phyloP scores from a whole-genome alignment of 2,888 invertebrate genomes.

The Drosophila gaucha region DNA sequence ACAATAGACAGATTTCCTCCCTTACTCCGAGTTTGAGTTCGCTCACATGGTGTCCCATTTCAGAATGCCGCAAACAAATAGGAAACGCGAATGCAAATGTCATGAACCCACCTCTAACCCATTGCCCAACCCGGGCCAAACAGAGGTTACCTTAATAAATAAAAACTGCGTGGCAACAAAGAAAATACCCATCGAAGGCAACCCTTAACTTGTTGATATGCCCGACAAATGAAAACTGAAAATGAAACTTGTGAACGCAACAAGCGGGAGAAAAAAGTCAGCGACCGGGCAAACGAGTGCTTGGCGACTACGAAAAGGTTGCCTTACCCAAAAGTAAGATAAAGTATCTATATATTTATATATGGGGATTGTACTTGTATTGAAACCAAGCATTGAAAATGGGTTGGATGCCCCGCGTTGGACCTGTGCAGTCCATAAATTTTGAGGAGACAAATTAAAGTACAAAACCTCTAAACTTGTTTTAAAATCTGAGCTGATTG shows the following conservation, averaged over 20 bases:
- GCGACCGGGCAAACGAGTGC: conserved; percentile 25
- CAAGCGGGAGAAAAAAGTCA: conserved; percentile 27
- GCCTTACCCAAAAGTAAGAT: conserved; percentile 29
- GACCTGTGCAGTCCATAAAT: conserved; percentile 71
- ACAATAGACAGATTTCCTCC: conserved; percentile 43
- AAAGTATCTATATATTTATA: conserved; percentile 4
- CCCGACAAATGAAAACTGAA: conserved; percentile 47
- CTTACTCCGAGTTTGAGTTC: too few relatives aligned
- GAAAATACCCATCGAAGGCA: conserved; percentile 46
- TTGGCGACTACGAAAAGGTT: conserved; percentile 29
- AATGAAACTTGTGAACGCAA: conserved; percentile 53
- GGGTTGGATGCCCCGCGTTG: conserved; percentile 33
- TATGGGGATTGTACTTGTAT: conserved; percentile 21
- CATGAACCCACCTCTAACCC: conserved; percentile 81
- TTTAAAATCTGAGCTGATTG: conserved; percentile 33
- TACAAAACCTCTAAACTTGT: conserved; percentile 51
- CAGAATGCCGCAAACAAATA: conserved; percentile 55
- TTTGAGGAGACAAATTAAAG: conserved; percentile 57
- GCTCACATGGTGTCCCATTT: conserved; percentile 68
- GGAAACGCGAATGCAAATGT: conserved; percentile 53
- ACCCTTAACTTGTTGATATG: conserved; percentile 83
- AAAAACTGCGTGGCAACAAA: conserved; percentile 61
- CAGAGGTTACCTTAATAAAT: conserved; percentile 82
- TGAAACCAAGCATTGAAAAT: conserved; percentile 1
- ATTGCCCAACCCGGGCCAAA: conserved; percentile 52